phyloP scores from a whole-genome alignment of 2,888 invertebrate species.

The Corbicula japonica region DNA sequence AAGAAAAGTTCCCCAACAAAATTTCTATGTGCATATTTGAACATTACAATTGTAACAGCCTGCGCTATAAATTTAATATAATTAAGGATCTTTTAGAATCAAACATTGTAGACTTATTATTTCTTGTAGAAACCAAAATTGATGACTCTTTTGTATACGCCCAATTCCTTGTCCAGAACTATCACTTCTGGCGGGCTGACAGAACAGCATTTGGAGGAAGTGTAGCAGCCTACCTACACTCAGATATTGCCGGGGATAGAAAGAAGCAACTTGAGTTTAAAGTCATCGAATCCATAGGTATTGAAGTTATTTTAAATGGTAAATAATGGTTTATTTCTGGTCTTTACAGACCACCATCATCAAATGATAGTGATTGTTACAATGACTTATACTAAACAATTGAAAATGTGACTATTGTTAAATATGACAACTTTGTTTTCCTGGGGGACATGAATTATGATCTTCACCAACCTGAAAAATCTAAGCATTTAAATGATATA shows the following conservation, averaged over 20 bases:
- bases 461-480: neutral
- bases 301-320: slow-evolving; percentile 25
- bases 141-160: slow-evolving; percentile 23
- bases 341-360: slow-evolving; percentile 8
- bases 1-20: no score
- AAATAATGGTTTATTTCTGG: slow-evolving; percentile 15
- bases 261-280: slow-evolving; percentile 7
- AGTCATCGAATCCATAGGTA: slow-evolving; percentile 26
- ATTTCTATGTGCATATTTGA: no score
- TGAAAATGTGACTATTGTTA: slow-evolving; percentile 1
- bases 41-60: no score
- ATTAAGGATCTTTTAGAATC: no score
- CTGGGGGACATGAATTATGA: slow-evolving; percentile 24
- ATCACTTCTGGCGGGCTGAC: slow-evolving; percentile 17
- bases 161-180: slow-evolving; percentile 6
- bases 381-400: neutral
- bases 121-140: slow-evolving; percentile 29
- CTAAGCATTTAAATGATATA: neutral
- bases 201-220: slow-evolving; percentile 21
- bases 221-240: neutral
- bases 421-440: slow-evolving; percentile 10
- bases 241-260: slow-evolving; percentile 26
- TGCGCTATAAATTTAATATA: no score
- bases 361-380: neutral
- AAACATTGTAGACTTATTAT: slow-evolving; percentile 33